These are phyloP conservation scores for Rhineura floridana DNA, from an alignment of 2,113 vertebrate species.

Conservation along the genomic window DNA sequence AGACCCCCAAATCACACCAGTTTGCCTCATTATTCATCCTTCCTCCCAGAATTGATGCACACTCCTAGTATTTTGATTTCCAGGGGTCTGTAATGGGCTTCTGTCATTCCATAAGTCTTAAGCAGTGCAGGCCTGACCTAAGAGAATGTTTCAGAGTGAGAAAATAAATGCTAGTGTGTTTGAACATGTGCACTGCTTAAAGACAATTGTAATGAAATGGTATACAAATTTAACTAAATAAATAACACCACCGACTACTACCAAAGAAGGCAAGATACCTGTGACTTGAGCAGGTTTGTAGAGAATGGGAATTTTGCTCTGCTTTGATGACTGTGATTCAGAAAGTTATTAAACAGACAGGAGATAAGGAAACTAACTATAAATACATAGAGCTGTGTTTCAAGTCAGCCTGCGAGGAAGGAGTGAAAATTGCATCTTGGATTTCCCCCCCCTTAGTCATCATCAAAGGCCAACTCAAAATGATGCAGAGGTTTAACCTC, in stretches of 20 bases:
- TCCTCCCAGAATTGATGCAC: no score
- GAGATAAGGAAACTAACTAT: not conserved
- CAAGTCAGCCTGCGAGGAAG: not conserved
- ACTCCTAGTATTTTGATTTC: not conserved
- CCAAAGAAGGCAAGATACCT: not conserved
- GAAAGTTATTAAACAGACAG: slow-evolving; percentile 1
- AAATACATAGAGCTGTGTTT: not conserved
- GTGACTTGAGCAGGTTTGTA: not conserved
- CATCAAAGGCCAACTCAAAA: not conserved
- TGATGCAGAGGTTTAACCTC: not conserved
- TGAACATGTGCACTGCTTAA: no score
- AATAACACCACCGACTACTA: not conserved
- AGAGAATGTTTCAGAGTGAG: not conserved
- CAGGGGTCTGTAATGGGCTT: not conserved
- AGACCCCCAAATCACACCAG: no score
- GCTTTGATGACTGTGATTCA: slow-evolving; percentile 14
- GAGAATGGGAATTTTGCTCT: not conserved
- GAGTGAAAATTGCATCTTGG: not conserved
- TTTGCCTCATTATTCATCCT: no score
- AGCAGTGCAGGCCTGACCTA: not conserved
- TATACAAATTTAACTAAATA: no score
- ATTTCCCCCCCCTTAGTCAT: not conserved
- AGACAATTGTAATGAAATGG: no score
- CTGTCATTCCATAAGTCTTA: not conserved
- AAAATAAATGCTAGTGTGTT: no score